Percentiles rank a stretch among this genome's conserved stretches.
phyloP scores from a whole-genome alignment of 2,797 vertebrate genomes.

The Rhabdomys pumilio region DNA sequence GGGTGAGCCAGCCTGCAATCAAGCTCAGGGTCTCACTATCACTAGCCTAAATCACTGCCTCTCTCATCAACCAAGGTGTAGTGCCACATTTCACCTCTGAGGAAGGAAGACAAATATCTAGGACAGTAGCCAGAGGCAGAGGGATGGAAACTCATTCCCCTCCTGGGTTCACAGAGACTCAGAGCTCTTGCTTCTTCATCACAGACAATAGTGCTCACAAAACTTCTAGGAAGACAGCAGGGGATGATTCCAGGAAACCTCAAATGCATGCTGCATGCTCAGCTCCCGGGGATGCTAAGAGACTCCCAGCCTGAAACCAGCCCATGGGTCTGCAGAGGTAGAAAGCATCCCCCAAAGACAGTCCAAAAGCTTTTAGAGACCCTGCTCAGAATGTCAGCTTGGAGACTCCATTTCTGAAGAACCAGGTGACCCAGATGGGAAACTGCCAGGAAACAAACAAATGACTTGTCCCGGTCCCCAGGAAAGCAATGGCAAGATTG shows the following conservation, averaged over 20 bases:
- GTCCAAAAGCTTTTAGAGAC: slow-evolving; percentile 58
- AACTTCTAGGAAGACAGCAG: background rate
- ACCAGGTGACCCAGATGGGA: background rate
- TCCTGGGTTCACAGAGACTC: background rate
- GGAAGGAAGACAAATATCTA: slow-evolving; percentile 6
- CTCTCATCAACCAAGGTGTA: slow-evolving; percentile 11
- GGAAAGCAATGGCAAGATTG: slow-evolving; percentile 2
- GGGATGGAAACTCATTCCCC: background rate
- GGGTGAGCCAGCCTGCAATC: background rate
- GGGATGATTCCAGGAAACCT: background rate
- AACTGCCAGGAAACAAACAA: slow-evolving; percentile 74
- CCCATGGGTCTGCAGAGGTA: background rate
- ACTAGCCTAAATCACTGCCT: background rate
- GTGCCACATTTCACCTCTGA: background rate
- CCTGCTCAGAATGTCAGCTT: background rate
- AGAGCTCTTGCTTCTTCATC: background rate
- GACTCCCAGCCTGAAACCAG: background rate
- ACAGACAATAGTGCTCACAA: background rate
- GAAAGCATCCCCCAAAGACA: background rate
- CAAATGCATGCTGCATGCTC: background rate
- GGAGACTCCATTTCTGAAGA: slow-evolving; percentile 46
- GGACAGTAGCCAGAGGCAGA: background rate
- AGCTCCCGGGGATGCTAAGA: background rate
- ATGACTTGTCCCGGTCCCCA: slow-evolving; percentile 43
- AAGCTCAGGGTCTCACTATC: slow-evolving; percentile 55